Conservation (phyloP, 2,113 vertebrate species). For the Leucosticte australis region DNA sequence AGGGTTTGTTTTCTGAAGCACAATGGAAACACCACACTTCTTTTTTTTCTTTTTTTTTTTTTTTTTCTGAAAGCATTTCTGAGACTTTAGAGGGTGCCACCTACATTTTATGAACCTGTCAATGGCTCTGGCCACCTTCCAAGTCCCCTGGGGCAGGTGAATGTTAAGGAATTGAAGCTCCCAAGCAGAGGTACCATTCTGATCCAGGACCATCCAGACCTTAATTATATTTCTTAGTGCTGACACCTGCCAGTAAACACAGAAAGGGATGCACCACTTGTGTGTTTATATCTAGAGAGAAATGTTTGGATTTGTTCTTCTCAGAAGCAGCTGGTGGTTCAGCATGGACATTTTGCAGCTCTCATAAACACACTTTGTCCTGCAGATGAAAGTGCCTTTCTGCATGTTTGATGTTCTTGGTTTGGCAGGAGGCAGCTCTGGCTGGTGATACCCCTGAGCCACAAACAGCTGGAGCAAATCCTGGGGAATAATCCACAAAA, state of each 20-base stretch:
- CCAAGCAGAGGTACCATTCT: background rate
- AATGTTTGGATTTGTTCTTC: background rate
- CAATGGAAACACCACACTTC: constrained; percentile 41
- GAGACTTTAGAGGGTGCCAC: background rate
- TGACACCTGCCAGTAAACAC: constrained; percentile 13
- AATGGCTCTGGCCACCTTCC: constrained; percentile 5
- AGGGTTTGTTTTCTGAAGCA: constrained; percentile 49
- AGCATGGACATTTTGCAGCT: constrained; percentile 3
- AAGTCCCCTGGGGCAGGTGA: background rate
- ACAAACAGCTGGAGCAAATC: constrained; percentile 19
- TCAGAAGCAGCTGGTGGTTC: background rate
- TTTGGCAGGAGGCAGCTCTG: background rate
- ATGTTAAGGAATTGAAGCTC: background rate
- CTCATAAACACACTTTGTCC: constrained; percentile 7
- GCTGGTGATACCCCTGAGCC: background rate
- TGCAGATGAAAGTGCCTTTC: constrained; percentile 29
- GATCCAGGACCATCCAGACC: background rate
- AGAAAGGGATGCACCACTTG: background rate
- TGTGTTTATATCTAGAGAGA: background rate
- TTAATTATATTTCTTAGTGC: background rate
- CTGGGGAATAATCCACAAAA: background rate
- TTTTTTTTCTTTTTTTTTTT: background rate
- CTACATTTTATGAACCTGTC: constrained; percentile 17
- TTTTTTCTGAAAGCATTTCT: constrained; percentile 32
- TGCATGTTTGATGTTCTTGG: constrained; percentile 34